Evolutionary conservation across 2,797 vertebrate species (phyloP), one percentile per base, ranked within the genome.

Genomic region (Acropternis orthonyx): DNA sequence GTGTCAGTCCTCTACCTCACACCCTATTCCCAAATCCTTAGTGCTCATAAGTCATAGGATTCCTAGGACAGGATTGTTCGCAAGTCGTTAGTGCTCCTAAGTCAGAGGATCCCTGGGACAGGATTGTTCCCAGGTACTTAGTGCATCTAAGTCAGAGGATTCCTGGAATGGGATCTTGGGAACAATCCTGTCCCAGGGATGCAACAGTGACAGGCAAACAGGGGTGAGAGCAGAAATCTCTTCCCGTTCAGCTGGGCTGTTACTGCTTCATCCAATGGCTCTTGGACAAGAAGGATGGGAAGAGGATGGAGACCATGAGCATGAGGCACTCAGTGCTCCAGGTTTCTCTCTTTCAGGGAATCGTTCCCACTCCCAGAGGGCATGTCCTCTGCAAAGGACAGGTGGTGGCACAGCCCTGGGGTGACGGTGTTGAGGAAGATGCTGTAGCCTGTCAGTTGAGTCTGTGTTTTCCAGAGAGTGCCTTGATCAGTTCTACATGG

Each of bases 401-500:
- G 27, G 27, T 52, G 51, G 51, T 51, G 49, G 27, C 49, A 51
- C 49, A 51, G 49, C 16, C 59, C 32, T 14, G 21, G 24, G 15
- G 15, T 26, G 7, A 27, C 0, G 0, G 3, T 17, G 41, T 24
- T 55, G 34, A 54, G 26, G 67, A 52, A 71, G 48, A 10, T 49
- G 23, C 28, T 52, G 27, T 18, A 16, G 27, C 28, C 51, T 27
- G 26, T 52, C 51, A 52, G 28, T 11, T 30, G 17, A 36, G 26
- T 20, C 30, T 44, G 43, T 68, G n/a, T 32, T 74, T 62, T 36
- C 51, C 56, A 13, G 10, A 41, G 30, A 34, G 13, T 48, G 5
- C 17, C 22, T 44, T 21, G 30, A 26, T 37, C 30, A 74, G 22
- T 12, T 54, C 16, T 14, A 21, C 19, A 16, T 62, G 61, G 17